Evolutionary conservation across 2,113 vertebrate species (phyloP), one percentile per base, ranked within the genome.

Genomic region (Verasper variegatus): DNA sequence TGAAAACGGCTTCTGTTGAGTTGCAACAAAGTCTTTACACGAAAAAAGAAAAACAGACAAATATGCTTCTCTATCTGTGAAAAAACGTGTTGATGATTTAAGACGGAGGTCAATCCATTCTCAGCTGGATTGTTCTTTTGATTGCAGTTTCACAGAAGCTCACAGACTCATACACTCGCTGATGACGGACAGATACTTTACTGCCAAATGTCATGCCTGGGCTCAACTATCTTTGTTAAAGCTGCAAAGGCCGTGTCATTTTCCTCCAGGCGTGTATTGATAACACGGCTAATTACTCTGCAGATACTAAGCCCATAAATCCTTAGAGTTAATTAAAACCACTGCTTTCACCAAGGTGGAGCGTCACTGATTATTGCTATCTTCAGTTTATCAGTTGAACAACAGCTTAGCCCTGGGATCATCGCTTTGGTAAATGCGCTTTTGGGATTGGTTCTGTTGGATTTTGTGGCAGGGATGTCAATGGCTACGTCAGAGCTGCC

Each of bases 291-390:
- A 49, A 57, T 52, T 23, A 8, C 17, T 11, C 3, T 10, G 40
- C 56, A 68, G 60, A 85, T 68, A 76, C 74, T 35, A 54, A 55
- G 21, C 12, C 31, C 47, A 51, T 83, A 83, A 82, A 88, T 85
- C 67, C 55, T 15, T 49, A 27, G 56, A 68, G 56, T 85, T 85
- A 64, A 76, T 89, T 80, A 81, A 31, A 31, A 72, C 24, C 26
- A 40, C 45, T 21, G 58, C 57, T 35, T 24, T 52, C 20, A 26
- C 78, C 70, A 52, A 58, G 49, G 65, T 24, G 57, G n/a, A 59
- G 15, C 2, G 1, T 49, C 63, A 61, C 14, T 21, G 37, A 31
- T 65, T 55, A 11, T 3, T 42, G 10, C 20, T 73, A 0, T 68
- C 11, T 54, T 26, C 35, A 14, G 56, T 47, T 45, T 49, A 59